Conservation (phyloP, 1,140 invertebrate species). For the Aphidius ervi region DNA sequence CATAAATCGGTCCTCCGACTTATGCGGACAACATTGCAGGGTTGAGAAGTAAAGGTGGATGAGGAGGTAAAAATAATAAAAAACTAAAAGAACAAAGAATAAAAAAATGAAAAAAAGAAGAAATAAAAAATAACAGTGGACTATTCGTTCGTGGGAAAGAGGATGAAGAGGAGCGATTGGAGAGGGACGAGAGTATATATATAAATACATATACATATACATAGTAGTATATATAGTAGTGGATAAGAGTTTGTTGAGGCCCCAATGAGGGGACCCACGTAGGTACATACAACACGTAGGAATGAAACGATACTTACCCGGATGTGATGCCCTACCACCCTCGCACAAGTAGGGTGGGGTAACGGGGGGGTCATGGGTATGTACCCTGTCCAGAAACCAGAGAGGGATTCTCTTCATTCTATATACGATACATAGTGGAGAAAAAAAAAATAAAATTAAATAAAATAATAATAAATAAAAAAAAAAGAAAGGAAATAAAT, state of each 20-base stretch:
- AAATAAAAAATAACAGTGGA: constrained; percentile 14
- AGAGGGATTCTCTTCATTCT: constrained; percentile 3
- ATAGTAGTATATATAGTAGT: constrained; percentile 7
- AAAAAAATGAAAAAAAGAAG: too few relatives aligned
- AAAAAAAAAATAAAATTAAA: too few relatives aligned
- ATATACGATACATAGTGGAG: too few relatives aligned
- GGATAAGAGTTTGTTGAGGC: constrained; percentile 7
- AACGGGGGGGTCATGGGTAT: constrained; percentile 20
- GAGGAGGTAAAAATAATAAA: too few relatives aligned
- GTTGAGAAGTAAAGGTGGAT: too few relatives aligned
- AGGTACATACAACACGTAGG: constrained; percentile 8
- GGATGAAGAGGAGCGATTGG: constrained; percentile 10
- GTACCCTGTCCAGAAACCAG: constrained; percentile 26
- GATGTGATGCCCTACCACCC: constrained; percentile 22
- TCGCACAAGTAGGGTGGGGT: constrained; percentile 23
- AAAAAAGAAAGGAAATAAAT: neutral
- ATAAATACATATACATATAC: neutral
- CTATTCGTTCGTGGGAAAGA: constrained; percentile 16
- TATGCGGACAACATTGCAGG: too few relatives aligned
- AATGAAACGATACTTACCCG: constrained; percentile 15
- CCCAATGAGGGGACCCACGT: constrained; percentile 6
- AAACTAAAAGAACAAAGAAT: constrained; percentile 9
- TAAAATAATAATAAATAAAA: too few relatives aligned
- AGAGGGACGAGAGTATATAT: neutral
- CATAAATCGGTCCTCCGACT: too few relatives aligned